A percentile compares a stretch with the other conserved stretches of the same genome.
phyloP scores from a whole-genome alignment of 1,140 invertebrate genomes.

The Paramacrobiotus metropolitanus region DNA sequence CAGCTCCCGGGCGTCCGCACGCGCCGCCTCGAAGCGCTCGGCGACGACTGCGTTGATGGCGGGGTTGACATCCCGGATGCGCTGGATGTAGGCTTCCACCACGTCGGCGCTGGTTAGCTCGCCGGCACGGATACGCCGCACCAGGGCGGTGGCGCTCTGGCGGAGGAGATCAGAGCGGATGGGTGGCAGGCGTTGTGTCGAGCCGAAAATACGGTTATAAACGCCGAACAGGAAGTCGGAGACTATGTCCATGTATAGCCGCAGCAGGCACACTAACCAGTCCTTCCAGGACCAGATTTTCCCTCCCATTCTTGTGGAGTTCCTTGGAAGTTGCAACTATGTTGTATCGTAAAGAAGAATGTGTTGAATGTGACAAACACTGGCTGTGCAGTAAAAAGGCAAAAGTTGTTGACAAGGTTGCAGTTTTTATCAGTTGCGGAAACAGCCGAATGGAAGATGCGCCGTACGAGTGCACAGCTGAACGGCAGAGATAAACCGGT shows the following conservation, averaged over 20 bases:
- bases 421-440: too few species aligned
- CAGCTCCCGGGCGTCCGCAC: constrained; percentile 41
- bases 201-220: background rate
- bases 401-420: too few species aligned
- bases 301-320: too few species aligned
- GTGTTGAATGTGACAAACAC: too few species aligned
- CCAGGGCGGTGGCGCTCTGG: constrained; percentile 41
- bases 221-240: background rate
- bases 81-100: constrained; percentile 47
- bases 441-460: too few species aligned
- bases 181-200: background rate
- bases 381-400: too few species aligned
- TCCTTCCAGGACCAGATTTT: too few species aligned
- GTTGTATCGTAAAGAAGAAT: too few species aligned
- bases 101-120: constrained; percentile 50
- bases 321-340: too few species aligned
- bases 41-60: constrained; percentile 54
- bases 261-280: too few species aligned
- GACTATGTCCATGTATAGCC: background rate
- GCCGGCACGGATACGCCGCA: constrained; percentile 39
- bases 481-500: too few species aligned
- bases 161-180: constrained; percentile 30
- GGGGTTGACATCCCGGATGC: constrained; percentile 54
- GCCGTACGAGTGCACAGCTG: too few species aligned
- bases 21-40: constrained; percentile 44